These are phyloP conservation scores for Thryonomys swinderianus DNA, from an alignment of 2,113 vertebrate genomes.

Conservation along the genomic window DNA sequence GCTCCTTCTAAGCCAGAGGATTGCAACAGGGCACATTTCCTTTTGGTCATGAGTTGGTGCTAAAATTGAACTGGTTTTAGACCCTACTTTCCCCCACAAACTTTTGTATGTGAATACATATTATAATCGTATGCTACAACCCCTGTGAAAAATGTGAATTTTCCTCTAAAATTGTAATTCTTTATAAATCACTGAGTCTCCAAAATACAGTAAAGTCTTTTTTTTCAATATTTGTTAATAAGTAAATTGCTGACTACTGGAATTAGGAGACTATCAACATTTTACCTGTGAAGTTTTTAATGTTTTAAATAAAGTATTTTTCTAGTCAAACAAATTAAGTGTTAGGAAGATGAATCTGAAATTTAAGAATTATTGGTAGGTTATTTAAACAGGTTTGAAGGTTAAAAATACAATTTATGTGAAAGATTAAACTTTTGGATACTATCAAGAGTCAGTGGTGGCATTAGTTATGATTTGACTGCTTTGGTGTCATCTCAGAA, in stretches of 20 bases:
- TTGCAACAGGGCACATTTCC: not conserved
- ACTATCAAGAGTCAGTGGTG: not conserved
- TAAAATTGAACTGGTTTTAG: not conserved
- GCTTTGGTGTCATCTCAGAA: not conserved
- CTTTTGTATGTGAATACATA: not conserved
- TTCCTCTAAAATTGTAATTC: not conserved
- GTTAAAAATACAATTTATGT: not conserved
- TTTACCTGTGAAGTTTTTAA: constrained; percentile 14
- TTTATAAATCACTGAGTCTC: not conserved
- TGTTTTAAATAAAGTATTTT: not conserved
- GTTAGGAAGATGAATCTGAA: constrained; percentile 18
- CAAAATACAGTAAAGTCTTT: not conserved
- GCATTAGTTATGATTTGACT: not conserved
- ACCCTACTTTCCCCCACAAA: not conserved
- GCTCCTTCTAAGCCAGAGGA: not conserved
- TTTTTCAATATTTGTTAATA: not conserved
- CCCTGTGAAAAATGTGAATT: not conserved
- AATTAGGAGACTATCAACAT: not conserved
- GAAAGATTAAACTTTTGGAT: not conserved
- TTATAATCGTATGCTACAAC: not conserved
- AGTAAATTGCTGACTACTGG: not conserved
- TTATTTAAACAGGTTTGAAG: not conserved
- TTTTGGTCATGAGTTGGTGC: not conserved
- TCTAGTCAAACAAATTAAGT: not conserved
- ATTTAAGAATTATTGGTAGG: not conserved